Evolutionary conservation across 2,797 vertebrate genomes (phyloP).

Genomic region (Paguma larvata): DNA sequence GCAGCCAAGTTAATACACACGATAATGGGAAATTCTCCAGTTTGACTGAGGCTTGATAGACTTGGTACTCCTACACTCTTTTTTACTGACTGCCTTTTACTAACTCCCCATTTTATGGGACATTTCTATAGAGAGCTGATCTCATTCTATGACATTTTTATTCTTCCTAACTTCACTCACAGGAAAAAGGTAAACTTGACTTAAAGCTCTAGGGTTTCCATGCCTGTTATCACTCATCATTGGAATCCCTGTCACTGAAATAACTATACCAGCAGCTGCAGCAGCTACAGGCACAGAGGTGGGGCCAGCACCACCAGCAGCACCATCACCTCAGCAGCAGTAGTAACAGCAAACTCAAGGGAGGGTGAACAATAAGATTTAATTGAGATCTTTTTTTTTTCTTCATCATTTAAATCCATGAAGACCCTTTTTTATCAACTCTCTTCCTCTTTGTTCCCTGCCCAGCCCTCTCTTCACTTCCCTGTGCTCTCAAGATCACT

Average conservation of each 20-base stretch:
- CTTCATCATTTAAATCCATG: background rate
- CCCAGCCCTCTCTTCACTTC: background rate
- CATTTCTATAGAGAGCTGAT: conserved; percentile 33
- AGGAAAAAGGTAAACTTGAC: background rate
- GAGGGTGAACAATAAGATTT: background rate
- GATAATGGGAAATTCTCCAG: background rate
- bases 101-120: conserved; percentile 72
- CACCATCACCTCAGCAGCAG: rapidly evolving
- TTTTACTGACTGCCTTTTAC: conserved; percentile 74
- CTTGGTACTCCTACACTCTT: background rate
- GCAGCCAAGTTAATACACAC: background rate
- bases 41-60: conserved; percentile 13
- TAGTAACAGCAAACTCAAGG: background rate
- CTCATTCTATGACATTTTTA: conserved; percentile 43
- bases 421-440: background rate
- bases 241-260: background rate
- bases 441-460: background rate
- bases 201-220: background rate
- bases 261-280: background rate
- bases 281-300: too few species aligned
- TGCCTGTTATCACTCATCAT: background rate
- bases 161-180: conserved; percentile 57
- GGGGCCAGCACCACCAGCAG: background rate
- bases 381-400: background rate
- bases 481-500: background rate